A percentile compares a stretch with the other conserved stretches of the same genome.
Conservation (phyloP, 2,113 vertebrate species). For the Leptobrachium ailaonicum region DNA sequence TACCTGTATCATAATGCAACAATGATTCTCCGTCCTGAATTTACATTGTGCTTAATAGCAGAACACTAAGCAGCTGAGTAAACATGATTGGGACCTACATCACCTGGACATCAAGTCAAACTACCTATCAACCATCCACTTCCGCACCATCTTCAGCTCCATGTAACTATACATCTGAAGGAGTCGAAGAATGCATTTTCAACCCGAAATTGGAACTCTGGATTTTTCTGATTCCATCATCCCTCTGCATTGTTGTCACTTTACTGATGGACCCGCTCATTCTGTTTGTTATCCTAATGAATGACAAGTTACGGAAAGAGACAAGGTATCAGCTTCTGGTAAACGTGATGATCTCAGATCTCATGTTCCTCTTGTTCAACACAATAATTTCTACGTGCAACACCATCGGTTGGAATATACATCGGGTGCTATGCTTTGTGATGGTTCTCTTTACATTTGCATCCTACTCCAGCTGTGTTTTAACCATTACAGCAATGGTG, state of each 20-base stretch:
- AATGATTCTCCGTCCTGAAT: too few relatives aligned
- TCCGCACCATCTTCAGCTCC: neutral
- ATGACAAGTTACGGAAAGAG: constrained; percentile 64
- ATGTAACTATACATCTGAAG: neutral
- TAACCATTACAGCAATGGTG: constrained; percentile 74
- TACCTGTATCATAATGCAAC: too few relatives aligned
- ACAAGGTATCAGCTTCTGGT: constrained; percentile 74
- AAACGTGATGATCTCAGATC: constrained; percentile 71
- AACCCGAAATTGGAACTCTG: constrained; percentile 53
- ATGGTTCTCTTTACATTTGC: constrained; percentile 60
- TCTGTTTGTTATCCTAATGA: constrained; percentile 64
- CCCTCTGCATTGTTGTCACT: constrained; percentile 60
- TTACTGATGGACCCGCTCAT: constrained; percentile 66
- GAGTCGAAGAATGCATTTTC: neutral
- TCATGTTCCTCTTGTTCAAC: constrained; percentile 70
- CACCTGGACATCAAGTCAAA: neutral
- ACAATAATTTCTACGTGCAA: constrained; percentile 60
- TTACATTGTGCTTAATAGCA: too few relatives aligned
- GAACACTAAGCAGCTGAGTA: neutral
- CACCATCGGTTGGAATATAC: constrained; percentile 33
- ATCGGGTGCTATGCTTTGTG: constrained; percentile 61
- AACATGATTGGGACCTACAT: constrained; percentile 12
- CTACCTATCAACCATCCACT: neutral
- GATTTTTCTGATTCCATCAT: constrained; percentile 66
- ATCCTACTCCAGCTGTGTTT: constrained; percentile 65